Conservation (phyloP, 2,797 vertebrate species). For the Rhynchonycteris naso region DNA sequence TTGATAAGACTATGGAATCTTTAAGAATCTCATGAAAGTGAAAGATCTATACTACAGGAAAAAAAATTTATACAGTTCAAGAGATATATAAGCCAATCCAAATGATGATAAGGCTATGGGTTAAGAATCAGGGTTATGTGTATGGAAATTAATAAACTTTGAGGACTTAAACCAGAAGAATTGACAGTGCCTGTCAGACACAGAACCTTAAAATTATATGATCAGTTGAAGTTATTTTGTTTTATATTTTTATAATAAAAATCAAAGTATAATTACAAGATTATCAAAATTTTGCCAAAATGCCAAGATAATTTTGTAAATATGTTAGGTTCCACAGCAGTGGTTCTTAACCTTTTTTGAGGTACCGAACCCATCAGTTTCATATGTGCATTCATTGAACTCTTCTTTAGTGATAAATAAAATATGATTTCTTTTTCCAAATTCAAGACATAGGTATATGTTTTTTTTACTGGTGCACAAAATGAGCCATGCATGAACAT, state of each 20-base stretch:
- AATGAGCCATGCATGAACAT: too few relatives aligned
- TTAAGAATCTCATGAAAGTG: background rate
- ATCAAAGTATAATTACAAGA: background rate
- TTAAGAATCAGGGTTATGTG: background rate
- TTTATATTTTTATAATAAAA: background rate
- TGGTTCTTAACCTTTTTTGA: too few relatives aligned
- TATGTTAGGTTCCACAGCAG: background rate
- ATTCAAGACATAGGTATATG: too few relatives aligned
- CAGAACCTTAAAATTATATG: background rate
- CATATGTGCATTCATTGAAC: too few relatives aligned
- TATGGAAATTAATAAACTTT: background rate
- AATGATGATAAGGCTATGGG: background rate
- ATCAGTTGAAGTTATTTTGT: background rate
- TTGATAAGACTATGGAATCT: background rate
- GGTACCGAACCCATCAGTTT: too few relatives aligned
- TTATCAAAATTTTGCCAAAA: background rate
- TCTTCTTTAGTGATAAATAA: too few relatives aligned
- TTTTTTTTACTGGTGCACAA: too few relatives aligned
- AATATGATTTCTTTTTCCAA: too few relatives aligned
- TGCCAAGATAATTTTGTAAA: background rate
- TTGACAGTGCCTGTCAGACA: background rate
- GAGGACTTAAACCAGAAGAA: background rate
- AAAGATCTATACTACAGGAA: background rate
- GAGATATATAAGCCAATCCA: background rate
- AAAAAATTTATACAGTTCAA: background rate